Evolutionary conservation across 1,140 invertebrate genomes (phyloP), one percentile per base, ranked within the genome.

Genomic region (Lycorma delicatula): DNA sequence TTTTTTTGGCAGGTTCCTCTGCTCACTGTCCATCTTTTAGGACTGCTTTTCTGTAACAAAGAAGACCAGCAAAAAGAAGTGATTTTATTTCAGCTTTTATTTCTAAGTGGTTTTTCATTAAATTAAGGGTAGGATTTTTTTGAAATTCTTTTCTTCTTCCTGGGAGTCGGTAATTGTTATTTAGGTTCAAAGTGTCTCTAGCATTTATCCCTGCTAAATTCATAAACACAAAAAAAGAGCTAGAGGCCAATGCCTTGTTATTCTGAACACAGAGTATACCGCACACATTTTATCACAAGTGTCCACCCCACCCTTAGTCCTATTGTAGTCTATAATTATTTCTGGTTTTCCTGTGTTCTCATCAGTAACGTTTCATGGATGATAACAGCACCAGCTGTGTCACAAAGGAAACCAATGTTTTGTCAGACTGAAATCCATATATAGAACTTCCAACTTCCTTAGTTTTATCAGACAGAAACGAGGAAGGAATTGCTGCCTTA

Each of bases 221-320:
- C 46, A 71, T 25, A 25, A 69, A 23, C 4, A 31, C 20, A 58
- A 64, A 71, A 34, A 58, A 60, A 23, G 29, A n/a, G n/a, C n/a
- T 51, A 71, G 26, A 27, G 69, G 68, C 68, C 67, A 68, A 13
- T 66, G 52, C 3, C 41, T 49, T 4, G 52, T 65, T 20, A 26
- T 59, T 49, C 69, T 13, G 11, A 48, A 18, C 26, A 49, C 46
- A 25, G 53, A 60, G 48, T 66, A 68, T 6, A 18, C 27, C 1
- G 59, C 58, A 44, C 53, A 57, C 54, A 68, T 52, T 56, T 71
- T 51, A 61, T 72, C 68, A n/a, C 68, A 56, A 11, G 48, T 57
- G 56, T 72, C 73, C 0, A 74, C 70, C 22, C 66, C 68, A 25
- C 61, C 64, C 63, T 74, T 74, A 6, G 69, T 70, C 16, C 7